Evolutionary conservation across 1,140 invertebrate genomes (phyloP), one percentile per base, ranked within the genome.

Genomic region (Oppia nitens): DNA sequence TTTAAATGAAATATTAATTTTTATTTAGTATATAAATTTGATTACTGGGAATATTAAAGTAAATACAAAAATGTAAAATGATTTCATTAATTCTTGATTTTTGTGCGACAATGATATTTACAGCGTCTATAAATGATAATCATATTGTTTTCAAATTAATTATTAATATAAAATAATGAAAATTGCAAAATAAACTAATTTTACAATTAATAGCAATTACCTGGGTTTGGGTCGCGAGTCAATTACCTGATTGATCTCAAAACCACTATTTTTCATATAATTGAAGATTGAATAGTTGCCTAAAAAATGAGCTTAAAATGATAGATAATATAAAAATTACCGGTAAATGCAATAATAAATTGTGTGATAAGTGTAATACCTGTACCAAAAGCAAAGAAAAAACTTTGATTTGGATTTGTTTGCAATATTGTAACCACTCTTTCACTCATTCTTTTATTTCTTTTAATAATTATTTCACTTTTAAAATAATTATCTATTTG

Each of bases 331-430:
- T 9, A 40, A 40, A 9, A 9, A 40, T 40, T 20, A 20, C 12
- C 47, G 28, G 9, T 53, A 48, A 27, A 21, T 59, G 20, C 40
- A 21, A 40, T 14, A 27, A 9, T 47, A 14, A n/a, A 26, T 65
- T 67, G 61, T n/a, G n/a, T n/a, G n/a, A n/a, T n/a, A n/a, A n/a
- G n/a, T n/a, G n/a, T n/a, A n/a, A n/a, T n/a, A 77, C 76, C 76
- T 62, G 76, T 76, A 58, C 77, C 77, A 64, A 78, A 77, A 47
- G 76, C 77, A 65, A 78, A 78, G 68, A 78, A 78, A 64, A 77
- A 76, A 58, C 70, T 76, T 61, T 73, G 68, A n/a, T 72, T 61
- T 0, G 76, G 75, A 64, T 77, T 65, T 25, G 67, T 62, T 28
- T 69, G 61, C 3, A 78, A 67, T 25, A 78, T 64, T 55, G 72